Conservation (phyloP, 2,888 invertebrate genomes). For the Malacosoma neustria region DNA sequence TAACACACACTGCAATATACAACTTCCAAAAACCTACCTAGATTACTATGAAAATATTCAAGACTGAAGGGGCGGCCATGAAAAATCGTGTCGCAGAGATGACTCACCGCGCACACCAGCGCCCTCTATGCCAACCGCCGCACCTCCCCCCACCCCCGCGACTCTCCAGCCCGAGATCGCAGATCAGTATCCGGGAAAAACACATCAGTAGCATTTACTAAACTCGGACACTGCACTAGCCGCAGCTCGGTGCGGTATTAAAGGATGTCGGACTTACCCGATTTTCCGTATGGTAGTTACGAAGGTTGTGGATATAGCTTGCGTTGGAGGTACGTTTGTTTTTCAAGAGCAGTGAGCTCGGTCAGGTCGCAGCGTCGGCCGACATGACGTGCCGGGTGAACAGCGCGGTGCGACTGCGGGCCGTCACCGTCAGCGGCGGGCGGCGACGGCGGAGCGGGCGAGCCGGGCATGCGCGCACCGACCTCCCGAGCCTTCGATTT, state of each 20-base stretch:
- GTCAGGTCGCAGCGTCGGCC: conserved; percentile 60
- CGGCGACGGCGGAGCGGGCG: conserved; percentile 36
- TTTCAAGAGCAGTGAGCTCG: conserved; percentile 50
- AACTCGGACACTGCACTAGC: conserved; percentile 42
- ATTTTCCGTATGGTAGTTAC: conserved; percentile 38
- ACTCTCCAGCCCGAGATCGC: conserved; percentile 25
- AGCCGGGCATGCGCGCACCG: conserved; percentile 45
- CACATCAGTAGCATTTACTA: conserved; percentile 34
- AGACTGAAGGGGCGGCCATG: conserved; percentile 66
- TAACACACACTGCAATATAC: conserved; percentile 58
- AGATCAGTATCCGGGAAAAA: conserved; percentile 37
- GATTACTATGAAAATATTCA: conserved; percentile 30
- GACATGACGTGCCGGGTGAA: conserved; percentile 60
- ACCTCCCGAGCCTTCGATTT: conserved; percentile 59
- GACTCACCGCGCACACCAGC: conserved; percentile 63
- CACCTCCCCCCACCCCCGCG: conserved; percentile 10
- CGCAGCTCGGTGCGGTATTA: conserved; percentile 15
- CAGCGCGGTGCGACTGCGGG: conserved; percentile 65
- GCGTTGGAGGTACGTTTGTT: conserved; percentile 34
- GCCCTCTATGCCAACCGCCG: conserved; percentile 41
- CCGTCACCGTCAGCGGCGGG: conserved; percentile 36
- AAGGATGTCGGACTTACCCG: conserved; percentile 49
- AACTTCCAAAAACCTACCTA: conserved; percentile 36
- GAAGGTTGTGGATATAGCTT: conserved; percentile 33
- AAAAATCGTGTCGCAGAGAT: conserved; percentile 68